Evolutionary conservation across 1,140 invertebrate species (phyloP).

Genomic region (Tribolium madens): DNA sequence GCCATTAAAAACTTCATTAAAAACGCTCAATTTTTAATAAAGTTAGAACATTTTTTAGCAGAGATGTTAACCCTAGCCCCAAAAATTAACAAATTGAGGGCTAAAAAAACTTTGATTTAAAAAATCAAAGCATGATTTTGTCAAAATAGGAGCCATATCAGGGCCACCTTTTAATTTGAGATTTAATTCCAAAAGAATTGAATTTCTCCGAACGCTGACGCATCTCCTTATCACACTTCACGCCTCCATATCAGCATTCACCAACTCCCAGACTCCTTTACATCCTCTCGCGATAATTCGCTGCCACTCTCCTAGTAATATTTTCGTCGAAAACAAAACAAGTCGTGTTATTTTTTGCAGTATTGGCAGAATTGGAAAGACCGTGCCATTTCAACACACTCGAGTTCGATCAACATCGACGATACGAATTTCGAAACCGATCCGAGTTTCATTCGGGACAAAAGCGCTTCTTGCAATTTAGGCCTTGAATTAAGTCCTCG

Average conservation of each 20-base stretch:
- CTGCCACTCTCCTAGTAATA: neutral
- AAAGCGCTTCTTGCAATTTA: slow-evolving; percentile 78
- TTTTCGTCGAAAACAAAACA: neutral
- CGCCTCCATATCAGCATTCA: neutral
- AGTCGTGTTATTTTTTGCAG: slow-evolving; percentile 63
- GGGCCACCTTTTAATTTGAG: neutral
- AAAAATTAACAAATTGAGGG: no score
- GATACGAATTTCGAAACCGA: slow-evolving; percentile 63
- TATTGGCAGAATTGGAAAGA: slow-evolving; percentile 78
- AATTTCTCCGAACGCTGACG: slow-evolving; percentile 4
- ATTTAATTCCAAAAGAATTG: neutral
- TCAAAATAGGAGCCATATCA: no score
- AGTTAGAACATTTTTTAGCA: no score
- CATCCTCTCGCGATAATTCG: slow-evolving; percentile 56
- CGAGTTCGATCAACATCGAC: slow-evolving; percentile 65
- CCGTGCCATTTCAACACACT: slow-evolving; percentile 67
- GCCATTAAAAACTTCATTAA: no score
- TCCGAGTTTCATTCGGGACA: slow-evolving; percentile 70
- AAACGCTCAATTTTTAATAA: no score
- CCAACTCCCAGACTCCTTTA: slow-evolving; percentile 47
- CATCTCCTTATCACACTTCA: slow-evolving; percentile 16
- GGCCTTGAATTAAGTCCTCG: slow-evolving; percentile 75
- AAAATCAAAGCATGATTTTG: no score
- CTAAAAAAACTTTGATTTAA: no score
- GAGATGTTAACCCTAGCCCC: no score